Evolutionary conservation across 1,140 invertebrate species (phyloP), one percentile per base, ranked within the genome.

Genomic region (Hyles vespertilio): DNA sequence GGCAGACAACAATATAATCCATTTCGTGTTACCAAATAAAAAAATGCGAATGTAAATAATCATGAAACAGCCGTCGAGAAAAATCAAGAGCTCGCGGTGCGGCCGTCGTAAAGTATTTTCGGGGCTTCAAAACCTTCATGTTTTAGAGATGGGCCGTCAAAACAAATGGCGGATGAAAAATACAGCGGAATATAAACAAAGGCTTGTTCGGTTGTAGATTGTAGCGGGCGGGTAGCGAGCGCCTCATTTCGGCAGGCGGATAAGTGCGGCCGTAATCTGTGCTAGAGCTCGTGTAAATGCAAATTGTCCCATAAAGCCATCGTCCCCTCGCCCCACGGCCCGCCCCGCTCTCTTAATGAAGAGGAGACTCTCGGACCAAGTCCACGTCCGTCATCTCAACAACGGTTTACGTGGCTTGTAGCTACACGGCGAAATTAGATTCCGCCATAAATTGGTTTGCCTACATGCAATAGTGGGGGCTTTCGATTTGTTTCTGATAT

Each of bases 271-370:
- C 74, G 82, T 89, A 89, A 89, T 89, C 85, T 85, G 77, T 80
- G 80, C 81, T 79, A 69, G 74, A 77, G 84, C 74, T 84, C 81
- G 85, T 88, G 85, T 89, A 89, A 89, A 89, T 89, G 85, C 84
- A 89, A 89, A 89, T 89, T 78, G 80, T 81, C 79, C 84, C 76
- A 87, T 88, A 87, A 88, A 84, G 82, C 81, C 81, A 78, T 81
- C 69, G 63, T 51, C 45, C 62, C 65, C 55, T 46, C 65, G 56
- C 50, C 64, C 58, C 67, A 56, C 64, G 32, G 46, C 59, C 61
- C 69, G 57, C 70, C 72, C 70, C 63, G 55, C 62, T 58, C 60
- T 65, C 74, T 74, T 87, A 86, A 89, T 87, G 84, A 88, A 88
- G 81, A 86, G 82, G 53, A 67, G 64, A 68, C 74, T 70, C 77